These are phyloP conservation scores for Acrocera orbiculus DNA, from an alignment of 2,888 invertebrate species.

Conservation along the genomic window DNA sequence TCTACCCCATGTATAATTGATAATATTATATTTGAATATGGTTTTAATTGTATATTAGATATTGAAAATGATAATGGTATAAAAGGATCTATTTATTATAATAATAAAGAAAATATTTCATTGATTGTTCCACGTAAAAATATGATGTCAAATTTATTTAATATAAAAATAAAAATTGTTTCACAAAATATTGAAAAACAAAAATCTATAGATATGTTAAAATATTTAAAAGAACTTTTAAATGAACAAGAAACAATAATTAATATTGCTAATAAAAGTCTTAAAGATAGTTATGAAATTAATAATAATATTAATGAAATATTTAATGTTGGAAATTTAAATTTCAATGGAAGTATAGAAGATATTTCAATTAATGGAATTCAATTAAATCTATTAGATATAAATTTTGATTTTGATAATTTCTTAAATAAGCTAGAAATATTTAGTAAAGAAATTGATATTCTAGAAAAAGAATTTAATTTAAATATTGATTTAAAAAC, in stretches of 20 bases:
- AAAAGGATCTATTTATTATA: slow-evolving; percentile 20
- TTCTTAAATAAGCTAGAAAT: slow-evolving; percentile 4
- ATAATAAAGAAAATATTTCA: slow-evolving; percentile 15
- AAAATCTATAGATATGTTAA: slow-evolving; percentile 21
- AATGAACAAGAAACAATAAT: slow-evolving; percentile 20
- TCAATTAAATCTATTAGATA: slow-evolving; percentile 20
- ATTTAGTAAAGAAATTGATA: slow-evolving; percentile 1
- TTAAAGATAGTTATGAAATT: slow-evolving; percentile 2
- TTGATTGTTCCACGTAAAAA: slow-evolving; percentile 24
- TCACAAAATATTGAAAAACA: slow-evolving; percentile 21
- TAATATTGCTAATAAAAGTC: slow-evolving; percentile 13
- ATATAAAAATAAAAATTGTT: slow-evolving; percentile 20
- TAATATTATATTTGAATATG: slow-evolving; percentile 15
- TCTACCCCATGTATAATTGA: slow-evolving; percentile 23
- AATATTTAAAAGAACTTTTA: slow-evolving; percentile 19
- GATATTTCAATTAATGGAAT: slow-evolving; percentile 20
- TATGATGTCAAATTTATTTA: slow-evolving; percentile 24
- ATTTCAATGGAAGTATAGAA: slow-evolving; percentile 17
- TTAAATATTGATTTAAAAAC: not conserved
- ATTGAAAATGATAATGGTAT: slow-evolving; percentile 21
- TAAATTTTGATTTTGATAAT: slow-evolving; percentile 15
- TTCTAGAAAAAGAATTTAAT: not conserved
- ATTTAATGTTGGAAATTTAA: slow-evolving; percentile 16
- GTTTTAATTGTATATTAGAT: slow-evolving; percentile 25
- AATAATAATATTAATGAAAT: slow-evolving; percentile 10